Base-by-base conservation (phyloP, 2,888 invertebrate genomes). In the Dolichomitus sp. region DNA sequence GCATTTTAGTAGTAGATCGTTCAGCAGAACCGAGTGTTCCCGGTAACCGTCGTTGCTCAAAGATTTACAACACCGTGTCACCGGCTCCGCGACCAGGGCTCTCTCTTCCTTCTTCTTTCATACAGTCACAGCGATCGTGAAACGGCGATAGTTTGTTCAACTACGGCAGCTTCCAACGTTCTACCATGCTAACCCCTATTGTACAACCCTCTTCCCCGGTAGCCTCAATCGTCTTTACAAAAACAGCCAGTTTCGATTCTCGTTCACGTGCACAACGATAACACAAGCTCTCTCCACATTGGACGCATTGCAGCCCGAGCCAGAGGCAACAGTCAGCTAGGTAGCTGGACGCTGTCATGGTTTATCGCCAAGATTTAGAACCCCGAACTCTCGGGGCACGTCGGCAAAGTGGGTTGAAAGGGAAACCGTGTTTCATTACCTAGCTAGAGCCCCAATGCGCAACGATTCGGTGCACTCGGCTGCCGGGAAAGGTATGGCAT, bases 291-390 rank as follows among this genome's bases (percentile, higher is more conserved):
- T 68, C 63, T 61, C 52, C 61, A 17, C 45, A 30, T 65, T 65
- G 65, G 65, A 70, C 68, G 42, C 61, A 73, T 76, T 50, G 54
- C 54, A 65, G 65, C 12, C 17, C 33, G 57, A 52, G 66, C 69
- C 48, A 50, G 37, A 37, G 17, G 27, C 70, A 33, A 19, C 19
- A 72, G 65, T 76, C 61, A 17, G 70, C 45, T 57, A n/a, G 27
- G 6, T 59, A 68, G 61, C 65, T 68, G 73, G 72, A 78, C 72
- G 77, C 81, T 57, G 79, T 65, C 82, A 50, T 75, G 63, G 69
- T 79, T 79, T 74, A 82, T 79, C 82, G 74, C 50, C 57, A 70
- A 79, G 82, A 82, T 82, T 82, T 79, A 79, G 69, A 79, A 74
- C 69, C 82, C 79, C n/a, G 45, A 61, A 37, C 37, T 37, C 33